These are phyloP conservation scores for Diplodus sargus DNA, from an alignment of 2,797 vertebrate species.

Conservation along the genomic window DNA sequence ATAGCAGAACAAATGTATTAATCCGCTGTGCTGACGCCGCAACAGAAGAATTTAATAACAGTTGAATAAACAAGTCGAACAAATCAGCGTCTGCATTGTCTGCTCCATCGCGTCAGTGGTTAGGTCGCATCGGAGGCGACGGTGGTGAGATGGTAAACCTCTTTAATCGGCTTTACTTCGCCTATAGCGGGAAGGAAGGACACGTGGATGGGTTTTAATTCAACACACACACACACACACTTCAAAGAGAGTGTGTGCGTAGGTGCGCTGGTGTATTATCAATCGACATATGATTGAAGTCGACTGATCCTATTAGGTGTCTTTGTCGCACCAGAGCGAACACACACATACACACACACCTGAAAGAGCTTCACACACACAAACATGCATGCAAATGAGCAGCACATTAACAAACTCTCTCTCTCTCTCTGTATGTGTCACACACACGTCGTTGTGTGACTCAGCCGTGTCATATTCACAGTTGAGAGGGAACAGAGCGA, in stretches of 20 bases:
- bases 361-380: slow-evolving; percentile 16
- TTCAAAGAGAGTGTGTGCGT: slow-evolving; percentile 28
- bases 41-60: slow-evolving; percentile 14
- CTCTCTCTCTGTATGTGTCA: background rate
- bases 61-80: slow-evolving; percentile 11
- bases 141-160: slow-evolving; percentile 35
- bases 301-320: slow-evolving; percentile 59
- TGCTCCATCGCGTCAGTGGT: slow-evolving; percentile 7
- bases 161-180: slow-evolving; percentile 48
- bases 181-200: slow-evolving; percentile 36
- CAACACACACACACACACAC: slow-evolving; percentile 15
- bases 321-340: background rate
- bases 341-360: slow-evolving; percentile 33
- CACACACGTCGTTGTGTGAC: slow-evolving; percentile 49
- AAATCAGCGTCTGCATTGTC: background rate
- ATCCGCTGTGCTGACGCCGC: background rate
- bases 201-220: slow-evolving; percentile 27
- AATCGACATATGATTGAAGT: slow-evolving; percentile 46
- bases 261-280: slow-evolving; percentile 38
- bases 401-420: background rate
- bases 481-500: slow-evolving; percentile 61
- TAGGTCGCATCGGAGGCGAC: slow-evolving; percentile 32
- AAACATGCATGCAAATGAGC: background rate
- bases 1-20: background rate
- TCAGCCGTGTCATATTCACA: slow-evolving; percentile 69